Conservation (phyloP, 2,888 invertebrate genomes). For the Monochamus alternatus region DNA sequence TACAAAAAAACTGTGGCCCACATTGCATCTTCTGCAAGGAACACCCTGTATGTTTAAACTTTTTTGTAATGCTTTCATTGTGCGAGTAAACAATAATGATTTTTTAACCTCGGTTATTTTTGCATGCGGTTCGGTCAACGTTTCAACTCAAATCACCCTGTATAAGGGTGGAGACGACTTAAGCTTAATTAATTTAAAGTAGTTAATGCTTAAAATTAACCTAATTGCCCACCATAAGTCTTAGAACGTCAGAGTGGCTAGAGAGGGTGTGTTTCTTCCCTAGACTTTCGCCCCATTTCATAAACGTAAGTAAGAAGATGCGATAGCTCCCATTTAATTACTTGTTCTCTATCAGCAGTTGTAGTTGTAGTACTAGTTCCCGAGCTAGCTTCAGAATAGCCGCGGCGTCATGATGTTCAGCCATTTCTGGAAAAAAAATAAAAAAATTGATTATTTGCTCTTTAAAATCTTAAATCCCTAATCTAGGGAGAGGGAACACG, state of each 20-base stretch:
- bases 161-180: not conserved
- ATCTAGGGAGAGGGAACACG: too few species aligned
- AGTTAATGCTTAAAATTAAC: conserved; percentile 5
- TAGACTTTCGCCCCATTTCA: not conserved
- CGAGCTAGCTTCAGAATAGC: conserved; percentile 88
- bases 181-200: not conserved
- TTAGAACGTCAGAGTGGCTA: not conserved
- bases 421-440: conserved; percentile 87
- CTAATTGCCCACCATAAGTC: conserved; percentile 31
- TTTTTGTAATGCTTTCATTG: too few species aligned
- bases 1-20: too few species aligned
- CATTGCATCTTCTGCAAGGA: too few species aligned
- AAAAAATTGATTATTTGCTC: not conserved
- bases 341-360: conserved; percentile 94
- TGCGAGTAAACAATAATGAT: too few species aligned
- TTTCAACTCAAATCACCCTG: not conserved
- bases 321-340: conserved; percentile 69
- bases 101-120: too few species aligned
- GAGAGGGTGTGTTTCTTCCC: not conserved
- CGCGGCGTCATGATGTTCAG: conserved; percentile 92
- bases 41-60: too few species aligned
- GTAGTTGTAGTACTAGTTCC: conserved; percentile 90
- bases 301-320: not conserved
- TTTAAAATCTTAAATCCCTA: too few species aligned
- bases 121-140: too few species aligned